Evolutionary conservation across 2,888 invertebrate species (phyloP).

Genomic region (Hyposoter dolosus): DNA sequence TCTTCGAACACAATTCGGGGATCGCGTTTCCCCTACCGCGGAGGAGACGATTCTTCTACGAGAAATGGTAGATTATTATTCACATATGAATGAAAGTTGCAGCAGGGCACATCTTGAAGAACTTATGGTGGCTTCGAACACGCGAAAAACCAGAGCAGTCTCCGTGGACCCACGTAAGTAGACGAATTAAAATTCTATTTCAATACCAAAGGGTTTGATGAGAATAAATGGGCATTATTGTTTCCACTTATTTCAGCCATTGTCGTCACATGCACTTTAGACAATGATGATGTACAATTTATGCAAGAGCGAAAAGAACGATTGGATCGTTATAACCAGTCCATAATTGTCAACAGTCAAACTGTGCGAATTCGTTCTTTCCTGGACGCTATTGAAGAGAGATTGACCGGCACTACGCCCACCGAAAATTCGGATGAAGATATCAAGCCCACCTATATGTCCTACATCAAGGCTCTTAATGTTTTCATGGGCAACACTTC

Average conservation of each 20-base stretch:
- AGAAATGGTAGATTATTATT: background rate
- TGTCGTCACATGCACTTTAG: background rate
- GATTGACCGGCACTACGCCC: background rate
- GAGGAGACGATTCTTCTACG: conserved; percentile 26
- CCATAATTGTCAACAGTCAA: background rate
- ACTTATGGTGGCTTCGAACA: background rate
- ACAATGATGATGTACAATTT: conserved; percentile 11
- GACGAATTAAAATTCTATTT: background rate
- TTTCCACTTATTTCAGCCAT: background rate
- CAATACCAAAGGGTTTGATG: too few species aligned
- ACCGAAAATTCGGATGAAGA: background rate
- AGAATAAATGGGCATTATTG: background rate
- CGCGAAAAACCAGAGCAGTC: background rate
- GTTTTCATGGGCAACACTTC: conserved; percentile 19
- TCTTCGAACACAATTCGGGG: conserved; percentile 17
- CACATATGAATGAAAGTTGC: background rate
- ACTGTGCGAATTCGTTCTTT: background rate
- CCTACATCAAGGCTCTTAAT: background rate
- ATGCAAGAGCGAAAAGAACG: conserved; percentile 22
- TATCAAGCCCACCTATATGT: background rate
- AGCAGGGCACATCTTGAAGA: background rate
- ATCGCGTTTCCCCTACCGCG: background rate
- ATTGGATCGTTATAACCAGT: background rate
- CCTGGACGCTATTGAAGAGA: background rate
- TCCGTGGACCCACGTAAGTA: background rate